phyloP scores from a whole-genome alignment of 2,797 vertebrate species.

The Steatocranus sp. region DNA sequence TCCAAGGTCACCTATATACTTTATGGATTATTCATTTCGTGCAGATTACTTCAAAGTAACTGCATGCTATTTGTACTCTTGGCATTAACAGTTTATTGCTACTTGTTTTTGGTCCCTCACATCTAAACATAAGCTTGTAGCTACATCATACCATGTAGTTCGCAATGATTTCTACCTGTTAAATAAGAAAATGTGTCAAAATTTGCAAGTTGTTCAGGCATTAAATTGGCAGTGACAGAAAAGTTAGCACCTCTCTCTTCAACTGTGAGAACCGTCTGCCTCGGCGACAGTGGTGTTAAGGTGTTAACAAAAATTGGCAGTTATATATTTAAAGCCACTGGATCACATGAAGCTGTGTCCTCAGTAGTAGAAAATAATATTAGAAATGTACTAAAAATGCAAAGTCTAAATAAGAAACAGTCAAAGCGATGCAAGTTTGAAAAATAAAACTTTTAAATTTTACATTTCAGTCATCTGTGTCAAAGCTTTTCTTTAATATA shows the following conservation, averaged over 20 bases:
- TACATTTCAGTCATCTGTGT: not conserved
- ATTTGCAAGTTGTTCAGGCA: slow-evolving; percentile 38
- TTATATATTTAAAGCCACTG: slow-evolving; percentile 15
- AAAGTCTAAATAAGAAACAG: not conserved
- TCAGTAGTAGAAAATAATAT: not conserved
- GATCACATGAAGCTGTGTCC: not conserved
- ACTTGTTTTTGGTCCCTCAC: not conserved
- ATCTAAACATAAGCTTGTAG: not conserved
- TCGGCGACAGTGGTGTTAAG: slow-evolving; percentile 2
- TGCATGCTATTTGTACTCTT: not conserved
- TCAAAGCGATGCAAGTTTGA: not conserved
- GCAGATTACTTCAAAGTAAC: not conserved
- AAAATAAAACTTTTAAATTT: not conserved
- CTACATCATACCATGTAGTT: slow-evolving; percentile 19
- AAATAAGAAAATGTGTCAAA: slow-evolving; percentile 52
- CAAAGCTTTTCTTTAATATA: not conserved
- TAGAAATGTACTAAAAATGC: not conserved
- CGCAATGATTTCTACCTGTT: slow-evolving; percentile 12
- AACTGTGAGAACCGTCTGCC: slow-evolving; percentile 19
- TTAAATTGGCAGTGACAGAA: slow-evolving; percentile 59
- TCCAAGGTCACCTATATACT: not conserved
- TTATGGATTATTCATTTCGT: not conserved
- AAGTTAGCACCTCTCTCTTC: slow-evolving; percentile 49
- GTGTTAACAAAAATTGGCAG: slow-evolving; percentile 13
- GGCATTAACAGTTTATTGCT: not conserved